phyloP scores from a whole-genome alignment of 1,140 invertebrate genomes.

The Maconellicoccus hirsutus region DNA sequence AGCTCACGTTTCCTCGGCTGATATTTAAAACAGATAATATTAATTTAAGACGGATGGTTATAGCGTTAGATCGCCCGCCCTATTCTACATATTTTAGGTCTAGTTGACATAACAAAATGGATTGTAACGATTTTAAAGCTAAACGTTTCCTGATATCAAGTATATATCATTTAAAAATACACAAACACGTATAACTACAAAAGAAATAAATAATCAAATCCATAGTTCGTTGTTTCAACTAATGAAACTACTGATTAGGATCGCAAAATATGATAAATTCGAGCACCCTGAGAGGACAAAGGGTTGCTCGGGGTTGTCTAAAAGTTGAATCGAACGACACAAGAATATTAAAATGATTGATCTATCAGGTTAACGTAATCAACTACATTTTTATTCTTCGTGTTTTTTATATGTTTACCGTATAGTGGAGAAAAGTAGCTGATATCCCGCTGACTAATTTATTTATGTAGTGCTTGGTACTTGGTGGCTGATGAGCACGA shows the following conservation, averaged over 20 bases:
- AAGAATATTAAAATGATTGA: background rate
- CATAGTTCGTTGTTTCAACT: background rate
- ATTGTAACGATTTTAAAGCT: constrained; percentile 7
- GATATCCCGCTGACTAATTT: background rate
- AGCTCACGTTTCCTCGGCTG: constrained; percentile 12
- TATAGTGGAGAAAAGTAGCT: background rate
- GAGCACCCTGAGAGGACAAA: background rate
- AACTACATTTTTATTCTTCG: background rate
- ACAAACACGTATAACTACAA: background rate
- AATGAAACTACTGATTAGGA: background rate
- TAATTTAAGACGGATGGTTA: constrained; percentile 20
- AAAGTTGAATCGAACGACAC: background rate
- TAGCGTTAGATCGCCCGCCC: constrained; percentile 12
- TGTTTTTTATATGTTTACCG: background rate
- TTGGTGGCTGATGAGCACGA: background rate
- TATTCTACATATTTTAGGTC: constrained; percentile 14
- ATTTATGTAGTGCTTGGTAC: no score
- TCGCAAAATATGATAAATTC: background rate
- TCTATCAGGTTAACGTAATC: background rate
- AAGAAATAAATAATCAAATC: background rate
- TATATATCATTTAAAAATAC: background rate
- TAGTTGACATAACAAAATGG: constrained; percentile 19
- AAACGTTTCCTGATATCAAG: background rate
- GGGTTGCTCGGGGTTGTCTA: background rate
- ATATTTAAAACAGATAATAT: constrained; percentile 19